Evolutionary conservation across 2,888 invertebrate genomes (phyloP), one percentile per base, ranked within the genome.

Genomic region (Xanthia icteritia): DNA sequence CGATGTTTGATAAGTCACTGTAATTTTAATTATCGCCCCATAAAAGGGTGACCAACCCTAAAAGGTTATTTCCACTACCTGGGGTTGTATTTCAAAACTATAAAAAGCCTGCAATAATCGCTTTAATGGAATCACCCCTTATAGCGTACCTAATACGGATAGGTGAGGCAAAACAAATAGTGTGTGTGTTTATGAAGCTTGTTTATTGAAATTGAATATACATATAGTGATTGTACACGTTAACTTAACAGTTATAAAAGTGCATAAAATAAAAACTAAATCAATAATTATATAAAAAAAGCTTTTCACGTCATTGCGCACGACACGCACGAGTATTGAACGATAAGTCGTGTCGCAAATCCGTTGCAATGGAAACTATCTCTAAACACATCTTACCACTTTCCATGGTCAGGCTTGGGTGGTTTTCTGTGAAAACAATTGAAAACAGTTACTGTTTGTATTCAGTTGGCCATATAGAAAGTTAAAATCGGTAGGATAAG

Each of bases 91-190:
- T 85, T 84, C 82, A 76, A 88, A 85, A 85, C 85, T 84, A 86
- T 83, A 86, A 88, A 85, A 84, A 77, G 70, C 71, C 78, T 61
- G 68, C 61, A 65, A 70, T 84, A 88, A 89, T 89, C 85, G 83
- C 74, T 75, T 77, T 88, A 90, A 89, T 89, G 89, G 86, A 83
- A 84, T 79, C 78, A 72, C 75, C 82, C 87, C 76, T 86, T 82
- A 84, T 36, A 82, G 81, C 86, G 88, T 91, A n/a, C n/a, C n/a
- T n/a, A 84, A 87, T 85, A 87, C 90, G 88, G 89, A 91, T 83
- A 92, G 93, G 94, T 94, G 92, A 93, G 92, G 91, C 92, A 88
- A 93, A 93, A 93, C 92, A 94, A 95, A 94, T 91, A 92, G 91
- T 91, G 92, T 92, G 92, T 92, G 92, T 92, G 89, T 92, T 91